These are phyloP conservation scores for Pyrocoelia pectoralis DNA, from an alignment of 2,888 invertebrate species.

Conservation along the genomic window DNA sequence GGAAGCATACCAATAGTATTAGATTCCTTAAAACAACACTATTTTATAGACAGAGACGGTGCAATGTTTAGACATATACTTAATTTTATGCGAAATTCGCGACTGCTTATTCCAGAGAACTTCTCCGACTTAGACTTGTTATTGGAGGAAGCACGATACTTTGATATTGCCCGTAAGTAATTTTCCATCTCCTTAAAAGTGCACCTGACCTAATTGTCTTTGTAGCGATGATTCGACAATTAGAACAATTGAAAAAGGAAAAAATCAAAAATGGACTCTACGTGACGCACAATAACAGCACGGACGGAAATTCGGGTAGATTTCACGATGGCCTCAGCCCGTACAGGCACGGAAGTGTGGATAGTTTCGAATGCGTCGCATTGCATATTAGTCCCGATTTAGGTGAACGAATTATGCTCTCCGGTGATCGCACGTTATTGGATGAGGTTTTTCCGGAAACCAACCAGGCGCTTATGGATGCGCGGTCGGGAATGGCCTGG, in stretches of 20 bases:
- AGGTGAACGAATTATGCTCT: slow-evolving; percentile 82
- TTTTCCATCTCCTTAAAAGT: background rate
- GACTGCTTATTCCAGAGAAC: slow-evolving; percentile 84
- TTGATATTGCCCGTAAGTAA: slow-evolving; percentile 85
- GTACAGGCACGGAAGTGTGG: slow-evolving; percentile 49
- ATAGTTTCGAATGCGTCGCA: slow-evolving; percentile 79
- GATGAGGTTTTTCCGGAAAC: slow-evolving; percentile 82
- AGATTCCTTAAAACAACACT: slow-evolving; percentile 96
- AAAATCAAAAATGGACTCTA: slow-evolving; percentile 66
- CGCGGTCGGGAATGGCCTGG: slow-evolving; percentile 79
- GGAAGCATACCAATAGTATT: slow-evolving; percentile 95
- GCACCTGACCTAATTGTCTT: slow-evolving; percentile 31
- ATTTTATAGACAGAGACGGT: slow-evolving; percentile 98
- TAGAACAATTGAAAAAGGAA: slow-evolving; percentile 77
- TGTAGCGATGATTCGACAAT: slow-evolving; percentile 76
- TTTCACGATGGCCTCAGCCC: slow-evolving; percentile 45
- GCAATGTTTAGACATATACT: slow-evolving; percentile 97
- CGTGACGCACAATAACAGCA: slow-evolving; percentile 20
- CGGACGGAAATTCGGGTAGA: slow-evolving; percentile 42
- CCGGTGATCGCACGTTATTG: slow-evolving; percentile 78
- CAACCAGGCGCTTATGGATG: slow-evolving; percentile 81
- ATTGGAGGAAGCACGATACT: slow-evolving; percentile 89
- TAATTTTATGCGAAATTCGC: slow-evolving; percentile 93
- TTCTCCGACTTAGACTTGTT: slow-evolving; percentile 88
- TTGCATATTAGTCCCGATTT: slow-evolving; percentile 83